Conservation (phyloP, 2,888 invertebrate species). For the Epicampocera succincta region DNA sequence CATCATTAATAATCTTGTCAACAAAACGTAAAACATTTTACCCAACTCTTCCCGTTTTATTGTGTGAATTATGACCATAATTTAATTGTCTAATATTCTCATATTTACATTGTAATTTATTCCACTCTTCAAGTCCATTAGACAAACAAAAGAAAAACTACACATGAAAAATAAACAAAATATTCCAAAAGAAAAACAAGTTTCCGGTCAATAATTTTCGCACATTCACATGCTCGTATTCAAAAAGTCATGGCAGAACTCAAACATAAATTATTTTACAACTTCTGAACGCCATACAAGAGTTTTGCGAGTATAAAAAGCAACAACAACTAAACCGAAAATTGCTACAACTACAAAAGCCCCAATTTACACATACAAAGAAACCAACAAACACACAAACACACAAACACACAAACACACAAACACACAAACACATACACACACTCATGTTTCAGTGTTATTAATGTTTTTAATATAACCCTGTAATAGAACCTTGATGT, state of each 20-base stretch:
- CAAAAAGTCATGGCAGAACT: constrained; percentile 46
- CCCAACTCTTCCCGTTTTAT: not conserved
- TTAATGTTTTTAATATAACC: not conserved
- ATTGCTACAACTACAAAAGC: constrained; percentile 13
- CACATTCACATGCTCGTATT: constrained; percentile 58
- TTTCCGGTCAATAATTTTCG: constrained; percentile 65
- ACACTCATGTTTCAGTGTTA: too few species aligned
- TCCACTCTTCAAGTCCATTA: constrained; percentile 18
- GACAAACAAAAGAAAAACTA: constrained; percentile 14
- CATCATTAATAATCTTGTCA: too few species aligned
- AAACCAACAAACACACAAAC: not conserved
- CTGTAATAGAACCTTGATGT: constrained; percentile 15
- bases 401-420: not conserved
- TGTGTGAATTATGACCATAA: constrained; percentile 53
- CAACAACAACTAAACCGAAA: constrained; percentile 12
- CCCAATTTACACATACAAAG: not conserved
- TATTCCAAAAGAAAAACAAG: constrained; percentile 43
- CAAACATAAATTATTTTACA: constrained; percentile 50
- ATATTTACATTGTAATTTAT: constrained; percentile 58
- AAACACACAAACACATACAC: not conserved
- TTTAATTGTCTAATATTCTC: constrained; percentile 58
- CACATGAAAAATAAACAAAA: constrained; percentile 14
- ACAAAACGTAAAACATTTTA: not conserved
- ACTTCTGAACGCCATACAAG: constrained; percentile 49
- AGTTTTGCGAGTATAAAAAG: constrained; percentile 25